Conservation (phyloP, 1,140 invertebrate genomes). For the Drosophila leontia region DNA sequence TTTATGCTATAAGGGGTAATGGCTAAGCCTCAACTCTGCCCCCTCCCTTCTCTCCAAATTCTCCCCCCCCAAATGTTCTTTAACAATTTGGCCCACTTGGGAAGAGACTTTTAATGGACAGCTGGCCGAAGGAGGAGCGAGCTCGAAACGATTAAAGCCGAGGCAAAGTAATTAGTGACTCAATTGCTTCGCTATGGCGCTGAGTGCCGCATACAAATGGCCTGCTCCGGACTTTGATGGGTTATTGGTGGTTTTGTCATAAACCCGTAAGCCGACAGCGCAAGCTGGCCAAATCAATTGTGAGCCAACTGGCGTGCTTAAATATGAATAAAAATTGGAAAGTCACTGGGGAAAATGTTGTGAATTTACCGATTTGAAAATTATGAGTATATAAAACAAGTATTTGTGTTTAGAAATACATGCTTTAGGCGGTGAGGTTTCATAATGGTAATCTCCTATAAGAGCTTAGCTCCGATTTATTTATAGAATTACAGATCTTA, state of each 20-base stretch:
- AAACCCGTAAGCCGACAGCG: constrained; percentile 34
- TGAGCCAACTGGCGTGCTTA: constrained; percentile 34
- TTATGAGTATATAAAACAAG: background rate
- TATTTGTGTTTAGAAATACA: background rate
- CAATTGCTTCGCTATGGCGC: constrained; percentile 68
- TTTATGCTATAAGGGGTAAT: constrained; percentile 61
- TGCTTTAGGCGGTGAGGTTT: too few relatives aligned
- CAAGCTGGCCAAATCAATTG: constrained; percentile 51
- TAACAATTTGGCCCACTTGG: constrained; percentile 51
- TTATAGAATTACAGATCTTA: too few relatives aligned
- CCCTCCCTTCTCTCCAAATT: background rate
- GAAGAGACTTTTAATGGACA: constrained; percentile 75
- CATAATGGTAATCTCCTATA: too few relatives aligned
- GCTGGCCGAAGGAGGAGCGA: constrained; percentile 12
- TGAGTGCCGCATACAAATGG: constrained; percentile 72
- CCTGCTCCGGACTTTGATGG: constrained; percentile 46
- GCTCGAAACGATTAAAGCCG: constrained; percentile 61
- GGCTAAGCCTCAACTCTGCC: background rate
- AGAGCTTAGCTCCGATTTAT: too few relatives aligned
- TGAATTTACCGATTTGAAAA: background rate
- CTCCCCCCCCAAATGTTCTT: constrained; percentile 35
- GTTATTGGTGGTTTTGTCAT: constrained; percentile 57
- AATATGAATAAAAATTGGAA: constrained; percentile 43
- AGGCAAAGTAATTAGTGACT: constrained; percentile 80
- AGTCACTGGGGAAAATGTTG: constrained; percentile 18